phyloP scores from a whole-genome alignment of 2,113 vertebrate species.

The Epinephelus lanceolatus region DNA sequence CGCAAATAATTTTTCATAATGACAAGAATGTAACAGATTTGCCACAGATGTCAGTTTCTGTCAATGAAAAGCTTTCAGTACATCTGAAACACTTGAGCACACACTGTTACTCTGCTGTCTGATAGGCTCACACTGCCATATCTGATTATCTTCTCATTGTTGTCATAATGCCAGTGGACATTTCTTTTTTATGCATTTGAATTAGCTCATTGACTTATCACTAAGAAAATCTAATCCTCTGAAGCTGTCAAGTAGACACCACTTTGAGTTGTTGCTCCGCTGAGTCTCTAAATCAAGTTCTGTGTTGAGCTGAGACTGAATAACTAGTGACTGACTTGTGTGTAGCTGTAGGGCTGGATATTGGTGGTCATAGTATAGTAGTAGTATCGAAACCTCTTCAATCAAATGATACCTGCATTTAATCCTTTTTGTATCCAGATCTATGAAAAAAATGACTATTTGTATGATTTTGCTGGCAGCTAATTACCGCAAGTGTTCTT shows the following conservation, averaged over 20 bases:
- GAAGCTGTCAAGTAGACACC: background rate
- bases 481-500: too few relatives aligned
- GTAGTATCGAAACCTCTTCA: too few relatives aligned
- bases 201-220: background rate
- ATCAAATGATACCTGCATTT: too few relatives aligned
- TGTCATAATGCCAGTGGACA: background rate
- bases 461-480: too few relatives aligned
- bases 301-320: background rate
- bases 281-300: background rate
- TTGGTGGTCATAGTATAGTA: too few relatives aligned
- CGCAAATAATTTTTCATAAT: background rate
- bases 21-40: background rate
- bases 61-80: background rate
- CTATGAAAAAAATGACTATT: too few relatives aligned
- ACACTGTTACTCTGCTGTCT: background rate
- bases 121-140: background rate
- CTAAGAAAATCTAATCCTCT: background rate
- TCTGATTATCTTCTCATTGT: conserved; percentile 5
- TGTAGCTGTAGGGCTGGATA: background rate
- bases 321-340: background rate
- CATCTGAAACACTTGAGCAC: background rate
- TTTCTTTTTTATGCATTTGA: background rate
- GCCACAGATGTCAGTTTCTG: background rate
- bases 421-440: too few relatives aligned
- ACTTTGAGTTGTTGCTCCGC: background rate